Evolutionary conservation across 2,113 vertebrate genomes (phyloP), one percentile per base, ranked within the genome.

Genomic region (Callionymus lyra): DNA sequence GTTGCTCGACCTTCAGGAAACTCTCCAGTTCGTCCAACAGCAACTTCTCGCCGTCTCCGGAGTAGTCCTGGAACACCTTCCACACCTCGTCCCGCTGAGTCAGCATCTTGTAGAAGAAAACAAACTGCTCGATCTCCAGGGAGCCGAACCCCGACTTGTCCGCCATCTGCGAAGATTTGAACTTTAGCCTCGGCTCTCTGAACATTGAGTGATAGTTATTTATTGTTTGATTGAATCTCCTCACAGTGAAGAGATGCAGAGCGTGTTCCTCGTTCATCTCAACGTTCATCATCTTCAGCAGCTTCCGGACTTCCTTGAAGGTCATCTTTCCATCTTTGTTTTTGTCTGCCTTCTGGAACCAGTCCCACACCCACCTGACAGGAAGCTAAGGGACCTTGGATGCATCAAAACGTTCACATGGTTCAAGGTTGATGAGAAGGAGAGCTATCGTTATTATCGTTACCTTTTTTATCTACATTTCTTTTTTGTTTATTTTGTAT

Each of bases 201-300:
- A 27, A 4, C 21, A 27, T 8, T 27, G 21, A 27, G 21, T 27
- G 21, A 27, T 27, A 27, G n/a, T n/a, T n/a, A n/a, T n/a, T 27
- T 27, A 8, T 27, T 27, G 21, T 8, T 27, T 27, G 4, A 27
- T 27, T 27, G 21, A 27, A 5, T 27, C 21, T 27, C 4, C 21
- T 27, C 21, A 11, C 94, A 61, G 83, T 88, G 46, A 98, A 98
- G 27, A 97, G 91, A 32, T 65, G 51, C 16, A 84, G 62, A 18
- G 93, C 90, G 12, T 92, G 86, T 3, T 90, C 85, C 50, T 92
- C 89, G 0, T 91, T 89, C 94, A 98, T 95, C 9, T 92, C 89
- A 12, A 97, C 78, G 0, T 97, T 98, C 93, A 98, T 94, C 87
- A 96, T 88, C 54, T 85, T 92, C 31, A 97, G 81, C 41, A 97